Base-by-base conservation (phyloP, 2,113 vertebrate genomes). In the Mohoua ochrocephala region DNA sequence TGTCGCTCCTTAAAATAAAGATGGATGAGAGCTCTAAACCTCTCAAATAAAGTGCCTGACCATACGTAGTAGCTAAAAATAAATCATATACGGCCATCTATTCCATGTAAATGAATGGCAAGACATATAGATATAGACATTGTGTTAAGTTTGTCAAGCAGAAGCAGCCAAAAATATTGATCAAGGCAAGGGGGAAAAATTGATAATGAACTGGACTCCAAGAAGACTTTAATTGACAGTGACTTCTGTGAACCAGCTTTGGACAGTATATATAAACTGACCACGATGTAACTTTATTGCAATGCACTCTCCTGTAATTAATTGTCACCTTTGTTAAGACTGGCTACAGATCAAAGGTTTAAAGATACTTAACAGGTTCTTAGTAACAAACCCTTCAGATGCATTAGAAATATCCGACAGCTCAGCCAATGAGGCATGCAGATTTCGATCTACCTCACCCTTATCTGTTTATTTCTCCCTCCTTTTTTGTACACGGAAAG, bases 241-340 rank as follows among this genome's bases (percentile, higher is more conserved):
- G 96, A 98, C 97, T 98, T 97, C 94, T 56, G 84, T 96, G 95
- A 96, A 96, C 94, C 45, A 35, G 88, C 94, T 97, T 96, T 92
- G 95, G 97, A 97, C 94, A 94, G 96, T 67, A 13, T 95, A 95
- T 94, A 96, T 96, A 97, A 97, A 97, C 97, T 97, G 97, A 97
- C 97, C 97, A 64, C 30, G 18, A 42, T 91, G 94, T 97, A 96
- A 97, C 95, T 98, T 98, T 96, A 98, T 96, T 97, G 97, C 96
- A 91, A 95, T 96, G 73, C 84, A 95, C 91, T 98, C 89, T 84
- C 92, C 96, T 97, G 97, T 97, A 98, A 98, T 98, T 98, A 98
- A 97, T 98, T 98, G 97, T 97, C 97, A 97, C 97, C 97, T 98
- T 98, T 97, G 97, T 98, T 98, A 97, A 98, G 93, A 96, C 93